phyloP scores from a whole-genome alignment of 1,140 invertebrate genomes.

The Neodiprion virginianus region DNA sequence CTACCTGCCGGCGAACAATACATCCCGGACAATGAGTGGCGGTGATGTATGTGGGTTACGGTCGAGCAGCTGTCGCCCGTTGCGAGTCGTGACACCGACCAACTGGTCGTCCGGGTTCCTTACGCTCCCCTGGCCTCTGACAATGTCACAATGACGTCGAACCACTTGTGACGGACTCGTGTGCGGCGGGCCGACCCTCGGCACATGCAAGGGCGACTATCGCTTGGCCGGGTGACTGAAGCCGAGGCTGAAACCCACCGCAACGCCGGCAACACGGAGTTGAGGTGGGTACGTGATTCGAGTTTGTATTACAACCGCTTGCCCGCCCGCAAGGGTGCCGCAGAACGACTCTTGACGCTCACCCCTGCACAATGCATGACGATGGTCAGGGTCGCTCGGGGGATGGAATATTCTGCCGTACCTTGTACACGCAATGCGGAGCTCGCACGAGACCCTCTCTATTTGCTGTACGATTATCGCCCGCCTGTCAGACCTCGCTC shows the following conservation, averaged over 20 bases:
- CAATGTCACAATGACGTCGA: slow-evolving; percentile 59
- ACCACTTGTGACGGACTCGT: slow-evolving; percentile 56
- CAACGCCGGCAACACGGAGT: too few species aligned
- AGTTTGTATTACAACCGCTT: slow-evolving; percentile 57
- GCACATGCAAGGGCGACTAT: too few species aligned
- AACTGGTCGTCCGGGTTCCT: slow-evolving; percentile 42
- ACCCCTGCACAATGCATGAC: slow-evolving; percentile 33
- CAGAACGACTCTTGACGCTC: slow-evolving; percentile 52
- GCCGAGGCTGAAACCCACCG: too few species aligned
- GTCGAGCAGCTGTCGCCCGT: slow-evolving; percentile 57
- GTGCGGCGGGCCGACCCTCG: slow-evolving; percentile 25
- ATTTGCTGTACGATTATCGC: neutral
- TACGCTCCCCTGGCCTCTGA: slow-evolving; percentile 48
- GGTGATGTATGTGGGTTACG: slow-evolving; percentile 61
- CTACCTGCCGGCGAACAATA: slow-evolving; percentile 17
- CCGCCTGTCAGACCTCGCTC: slow-evolving; percentile 6
- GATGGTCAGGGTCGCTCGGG: slow-evolving; percentile 33
- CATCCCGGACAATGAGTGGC: slow-evolving; percentile 55
- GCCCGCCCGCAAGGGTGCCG: slow-evolving; percentile 50
- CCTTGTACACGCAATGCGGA: too few species aligned
- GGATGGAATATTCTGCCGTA: neutral
- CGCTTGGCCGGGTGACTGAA: too few species aligned
- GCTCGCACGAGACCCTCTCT: neutral
- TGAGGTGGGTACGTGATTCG: slow-evolving; percentile 19
- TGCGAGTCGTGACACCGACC: slow-evolving; percentile 22